Percentiles rank a stretch among this genome's conserved stretches.
Evolutionary conservation across 2,113 vertebrate species (phyloP).

Genomic region (Toxostoma redivivum): DNA sequence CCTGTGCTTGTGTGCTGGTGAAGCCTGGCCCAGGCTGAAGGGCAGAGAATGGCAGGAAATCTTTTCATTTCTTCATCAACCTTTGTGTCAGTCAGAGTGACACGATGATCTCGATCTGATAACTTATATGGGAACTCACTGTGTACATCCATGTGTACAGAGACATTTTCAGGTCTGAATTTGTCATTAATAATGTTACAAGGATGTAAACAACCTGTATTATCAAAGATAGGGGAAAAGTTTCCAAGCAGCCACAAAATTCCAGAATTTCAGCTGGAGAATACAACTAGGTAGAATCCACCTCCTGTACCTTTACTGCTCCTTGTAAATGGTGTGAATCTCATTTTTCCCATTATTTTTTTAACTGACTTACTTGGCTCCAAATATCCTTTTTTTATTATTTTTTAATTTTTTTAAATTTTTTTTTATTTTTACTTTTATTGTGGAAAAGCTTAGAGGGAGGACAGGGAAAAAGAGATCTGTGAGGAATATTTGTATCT

Average conservation of each 20-base stretch:
- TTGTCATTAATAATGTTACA: neutral
- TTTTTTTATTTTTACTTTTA: neutral
- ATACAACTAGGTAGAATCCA: neutral
- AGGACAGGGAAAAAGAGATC: neutral
- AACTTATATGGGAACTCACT: neutral
- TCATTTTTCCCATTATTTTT: neutral
- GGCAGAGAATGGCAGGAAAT: neutral
- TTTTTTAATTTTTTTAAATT: rapidly evolving
- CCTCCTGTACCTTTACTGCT: neutral
- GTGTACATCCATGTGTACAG: neutral
- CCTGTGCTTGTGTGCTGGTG: neutral
- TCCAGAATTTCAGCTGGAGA: neutral
- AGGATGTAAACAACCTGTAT: neutral
- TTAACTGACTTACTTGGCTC: neutral
- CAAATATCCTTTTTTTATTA: neutral
- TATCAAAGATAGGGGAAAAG: neutral
- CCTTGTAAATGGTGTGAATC: neutral
- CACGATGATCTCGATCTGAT: neutral
- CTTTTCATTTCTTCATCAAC: neutral
- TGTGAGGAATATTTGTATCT: neutral
- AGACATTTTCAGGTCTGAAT: neutral
- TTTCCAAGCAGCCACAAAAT: neutral
- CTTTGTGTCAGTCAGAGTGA: neutral
- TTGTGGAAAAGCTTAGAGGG: neutral
- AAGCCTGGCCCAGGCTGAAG: neutral